Base-by-base conservation (phyloP, 2,113 vertebrate species). In the Anoura caudifer region DNA sequence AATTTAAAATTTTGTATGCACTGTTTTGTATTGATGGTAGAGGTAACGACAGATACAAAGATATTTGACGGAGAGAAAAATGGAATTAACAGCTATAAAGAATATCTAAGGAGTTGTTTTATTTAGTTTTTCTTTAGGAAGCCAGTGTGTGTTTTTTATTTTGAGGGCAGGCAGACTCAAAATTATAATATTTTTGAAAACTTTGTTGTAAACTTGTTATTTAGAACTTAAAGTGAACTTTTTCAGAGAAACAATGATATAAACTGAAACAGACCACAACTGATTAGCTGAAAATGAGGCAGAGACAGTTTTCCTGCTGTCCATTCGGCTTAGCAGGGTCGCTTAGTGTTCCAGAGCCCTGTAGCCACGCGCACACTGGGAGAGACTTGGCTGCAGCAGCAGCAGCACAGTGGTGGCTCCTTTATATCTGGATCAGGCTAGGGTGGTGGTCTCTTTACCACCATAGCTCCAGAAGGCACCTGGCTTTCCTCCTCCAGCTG, bases 231-330 rank as follows among this genome's bases (percentile, higher is more conserved):
- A 50, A 86, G 28, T 63, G 85, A 95, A 82, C 17, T 81, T 88
- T 90, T 89, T 85, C 69, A 45, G 50, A 77, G 87, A 96, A 85
- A 72, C 76, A 88, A 61, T 79, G 52, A 86, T 73, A 84, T 1
- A 87, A 94, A 94, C 52, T 88, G 86, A 76, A 90, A 91, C 33
- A 87, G 45, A 90, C 15, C 90, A 92, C 95, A 95, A 33, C 59
- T 79, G 43, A 92, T 96, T 63, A 88, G 28, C 80, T 96, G 73
- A 79, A 86, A 80, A 79, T 82, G 86, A 96, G 56, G 45, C 56
- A 65, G 33, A 90, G 80, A 52, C 54, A 13, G 2, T 95, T 81
- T 73, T 89, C 80, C 80, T 84, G 56, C 90, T 81, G 45, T 59
- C 65, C 47, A 81, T 77, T 90, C 80, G 81, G 16, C n/a, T 94